Evolutionary conservation across 2,797 vertebrate genomes (phyloP), one percentile per base, ranked within the genome.

Genomic region (Meda fulgida): DNA sequence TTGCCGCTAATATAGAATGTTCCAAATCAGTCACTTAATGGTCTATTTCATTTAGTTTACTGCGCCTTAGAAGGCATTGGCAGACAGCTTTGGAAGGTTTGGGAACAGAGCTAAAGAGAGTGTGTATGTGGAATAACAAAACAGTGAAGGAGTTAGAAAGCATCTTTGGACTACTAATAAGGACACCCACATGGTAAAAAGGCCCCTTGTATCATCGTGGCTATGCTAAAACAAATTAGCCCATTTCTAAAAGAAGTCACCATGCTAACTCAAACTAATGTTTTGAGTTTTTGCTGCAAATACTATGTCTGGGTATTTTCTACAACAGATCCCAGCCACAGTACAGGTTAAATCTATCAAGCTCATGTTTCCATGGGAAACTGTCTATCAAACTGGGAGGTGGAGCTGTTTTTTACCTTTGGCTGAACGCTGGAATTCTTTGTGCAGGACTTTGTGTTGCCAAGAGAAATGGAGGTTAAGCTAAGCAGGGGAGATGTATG

Each of bases 381-480:
- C 93, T 31, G 86, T 89, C 90, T 89, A 84, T 92, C 66, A 63
- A 85, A 73, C 53, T 84, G 70, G 87, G 87, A 89, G 88, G 91
- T 73, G 89, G 91, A 90, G 89, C 90, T 81, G 92, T 92, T 70
- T 92, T 93, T 94, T 94, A 93, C 94, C 91, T 94, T 94, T 95
- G 95, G 95, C 93, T 93, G 92, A 91, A 93, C 90, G 92, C 91
- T 94, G 90, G 89, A 93, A 96, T 96, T 96, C 95, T 95, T 95
- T 95, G 93, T 93, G 93, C 89, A 91, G 91, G 92, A 92, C 91
- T 93, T 91, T 90, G 51, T 89, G 95, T 96, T 96, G 94, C 94
- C 95, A 95, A 94, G 95, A 94, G 92, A 91, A 92, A 88, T 90
- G 67, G 90, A 94, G 93, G 91, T 90, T 91, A 91, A 91, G 92